These are phyloP conservation scores for Menidia beryllina DNA, from an alignment of 2,113 vertebrate species.

Conservation along the genomic window DNA sequence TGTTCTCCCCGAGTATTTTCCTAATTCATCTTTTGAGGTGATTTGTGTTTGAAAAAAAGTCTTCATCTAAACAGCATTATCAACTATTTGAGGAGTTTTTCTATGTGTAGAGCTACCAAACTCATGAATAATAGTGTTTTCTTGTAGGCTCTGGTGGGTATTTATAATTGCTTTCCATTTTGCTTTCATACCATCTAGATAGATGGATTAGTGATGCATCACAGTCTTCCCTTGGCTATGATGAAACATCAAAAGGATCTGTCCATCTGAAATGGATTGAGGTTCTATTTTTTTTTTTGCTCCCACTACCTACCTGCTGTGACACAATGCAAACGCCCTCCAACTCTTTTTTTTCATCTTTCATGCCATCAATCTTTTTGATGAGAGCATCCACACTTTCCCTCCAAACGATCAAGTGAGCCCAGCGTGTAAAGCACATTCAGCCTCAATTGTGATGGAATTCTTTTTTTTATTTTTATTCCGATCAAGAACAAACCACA, in stretches of 20 bases:
- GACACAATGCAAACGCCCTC: constrained; percentile 44
- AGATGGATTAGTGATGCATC: constrained; percentile 45
- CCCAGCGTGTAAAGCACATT: constrained; percentile 77
- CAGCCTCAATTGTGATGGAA: constrained; percentile 73
- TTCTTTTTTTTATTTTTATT: constrained; percentile 76
- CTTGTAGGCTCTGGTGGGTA: constrained; percentile 53
- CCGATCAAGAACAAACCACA: constrained; percentile 70
- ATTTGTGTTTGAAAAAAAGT: too few species aligned
- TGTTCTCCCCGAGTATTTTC: background rate
- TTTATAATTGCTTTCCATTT: constrained; percentile 65
- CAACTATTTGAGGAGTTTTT: constrained; percentile 27
- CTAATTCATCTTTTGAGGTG: background rate
- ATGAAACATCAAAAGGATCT: constrained; percentile 56
- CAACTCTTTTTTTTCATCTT: constrained; percentile 59
- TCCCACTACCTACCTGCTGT: constrained; percentile 60
- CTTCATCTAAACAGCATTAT: background rate
- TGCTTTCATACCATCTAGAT: constrained; percentile 27
- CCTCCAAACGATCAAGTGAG: constrained; percentile 72
- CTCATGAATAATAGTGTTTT: constrained; percentile 36
- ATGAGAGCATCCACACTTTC: constrained; percentile 65
- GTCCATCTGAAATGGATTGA: constrained; percentile 62
- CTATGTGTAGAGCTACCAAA: constrained; percentile 24
- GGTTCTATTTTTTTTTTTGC: constrained; percentile 46
- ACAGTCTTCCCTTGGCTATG: constrained; percentile 39
- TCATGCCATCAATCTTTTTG: constrained; percentile 72